These are phyloP conservation scores for Dolichomitus sp. DNA, from an alignment of 2,888 invertebrate species.

Conservation along the genomic window DNA sequence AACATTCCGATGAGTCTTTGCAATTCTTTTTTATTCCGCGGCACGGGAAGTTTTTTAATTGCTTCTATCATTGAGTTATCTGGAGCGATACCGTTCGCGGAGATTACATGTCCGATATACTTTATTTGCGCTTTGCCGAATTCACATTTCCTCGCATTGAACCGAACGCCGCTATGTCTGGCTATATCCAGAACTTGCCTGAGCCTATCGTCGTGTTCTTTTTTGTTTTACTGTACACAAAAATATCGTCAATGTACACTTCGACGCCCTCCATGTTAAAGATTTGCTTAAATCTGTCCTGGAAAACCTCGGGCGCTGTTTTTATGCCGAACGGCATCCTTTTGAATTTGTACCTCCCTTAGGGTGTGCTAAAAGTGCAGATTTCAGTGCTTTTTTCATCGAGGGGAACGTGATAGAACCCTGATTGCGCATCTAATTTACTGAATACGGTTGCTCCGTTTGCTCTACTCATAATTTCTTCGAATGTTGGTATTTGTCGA, in stretches of 20 bases:
- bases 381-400: conserved; percentile 68
- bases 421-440: conserved; percentile 69
- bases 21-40: conserved; percentile 66
- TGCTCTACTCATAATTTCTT: conserved; percentile 44
- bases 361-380: conserved; percentile 74
- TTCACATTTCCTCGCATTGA: conserved; percentile 70
- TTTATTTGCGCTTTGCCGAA: conserved; percentile 70
- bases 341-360: conserved; percentile 69
- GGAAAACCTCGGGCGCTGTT: conserved; percentile 71
- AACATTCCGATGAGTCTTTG: conserved; percentile 72
- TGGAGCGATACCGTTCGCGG: conserved; percentile 61
- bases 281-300: conserved; percentile 67
- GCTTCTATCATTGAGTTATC: conserved; percentile 69
- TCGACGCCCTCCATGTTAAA: conserved; percentile 69
- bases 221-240: conserved; percentile 70
- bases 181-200: conserved; percentile 67
- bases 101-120: conserved; percentile 72
- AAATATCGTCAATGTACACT: conserved; percentile 74
- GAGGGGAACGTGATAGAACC: conserved; percentile 73
- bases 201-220: conserved; percentile 71
- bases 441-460: conserved; percentile 59
- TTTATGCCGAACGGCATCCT: conserved; percentile 72
- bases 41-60: conserved; percentile 65
- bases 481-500: conserved; percentile 53
- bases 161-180: conserved; percentile 65